phyloP scores from a whole-genome alignment of 2,797 vertebrate genomes.

The Mus minutoides region DNA sequence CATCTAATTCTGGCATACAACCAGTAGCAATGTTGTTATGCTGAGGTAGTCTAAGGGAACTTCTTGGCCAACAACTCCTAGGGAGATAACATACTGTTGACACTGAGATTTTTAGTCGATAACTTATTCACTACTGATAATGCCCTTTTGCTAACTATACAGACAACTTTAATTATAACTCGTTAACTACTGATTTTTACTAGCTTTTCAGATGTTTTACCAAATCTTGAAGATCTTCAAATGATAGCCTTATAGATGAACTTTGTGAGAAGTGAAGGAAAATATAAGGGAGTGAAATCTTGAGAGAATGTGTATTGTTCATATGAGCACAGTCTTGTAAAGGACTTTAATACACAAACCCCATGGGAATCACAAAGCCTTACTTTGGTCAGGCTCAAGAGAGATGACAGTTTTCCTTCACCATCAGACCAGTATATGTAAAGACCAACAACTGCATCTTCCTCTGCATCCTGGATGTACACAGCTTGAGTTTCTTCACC shows the following conservation, averaged over 20 bases:
- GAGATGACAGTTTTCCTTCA: background rate
- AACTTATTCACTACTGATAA: background rate
- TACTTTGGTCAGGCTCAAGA: background rate
- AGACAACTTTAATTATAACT: background rate
- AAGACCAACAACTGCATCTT: background rate
- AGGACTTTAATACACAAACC: background rate
- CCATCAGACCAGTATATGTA: background rate
- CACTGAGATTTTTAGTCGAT: background rate
- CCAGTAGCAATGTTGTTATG: background rate
- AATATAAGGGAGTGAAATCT: background rate
- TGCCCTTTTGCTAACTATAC: background rate
- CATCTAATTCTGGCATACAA: background rate
- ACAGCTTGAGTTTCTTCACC: background rate
- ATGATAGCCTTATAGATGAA: background rate
- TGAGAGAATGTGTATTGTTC: background rate
- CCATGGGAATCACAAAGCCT: background rate
- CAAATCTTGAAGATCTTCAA: background rate
- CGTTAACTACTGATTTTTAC: background rate
- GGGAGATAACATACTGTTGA: background rate
- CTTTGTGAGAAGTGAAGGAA: background rate
- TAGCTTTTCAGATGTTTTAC: background rate
- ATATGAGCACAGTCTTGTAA: too few relatives aligned
- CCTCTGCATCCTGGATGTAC: background rate
- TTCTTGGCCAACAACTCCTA: background rate
- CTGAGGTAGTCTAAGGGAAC: too few relatives aligned